phyloP scores from a whole-genome alignment of 2,113 vertebrate genomes.

The Leptobrachium leishanense region DNA sequence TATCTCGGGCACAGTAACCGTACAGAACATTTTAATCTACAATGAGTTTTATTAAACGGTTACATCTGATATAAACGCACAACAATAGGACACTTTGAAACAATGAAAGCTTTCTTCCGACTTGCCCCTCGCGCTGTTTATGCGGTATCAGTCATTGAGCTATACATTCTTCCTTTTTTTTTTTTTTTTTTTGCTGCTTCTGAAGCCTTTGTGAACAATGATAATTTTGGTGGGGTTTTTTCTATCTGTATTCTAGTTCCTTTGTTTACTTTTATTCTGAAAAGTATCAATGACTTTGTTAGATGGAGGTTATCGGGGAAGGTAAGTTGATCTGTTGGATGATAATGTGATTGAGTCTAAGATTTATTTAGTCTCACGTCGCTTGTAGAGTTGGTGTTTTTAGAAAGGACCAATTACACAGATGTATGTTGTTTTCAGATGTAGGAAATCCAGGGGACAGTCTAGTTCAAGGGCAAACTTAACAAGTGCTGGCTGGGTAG shows the following conservation, averaged over 20 bases:
- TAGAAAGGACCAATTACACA: no score
- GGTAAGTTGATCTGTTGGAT: neutral
- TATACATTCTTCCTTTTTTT: slow-evolving; percentile 2
- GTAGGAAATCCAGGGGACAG: no score
- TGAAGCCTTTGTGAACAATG: neutral
- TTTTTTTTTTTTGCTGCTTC: neutral
- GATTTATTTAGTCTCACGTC: no score
- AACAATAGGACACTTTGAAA: neutral
- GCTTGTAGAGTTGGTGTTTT: no score
- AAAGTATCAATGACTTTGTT: neutral
- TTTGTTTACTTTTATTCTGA: neutral
- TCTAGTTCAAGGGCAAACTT: no score
- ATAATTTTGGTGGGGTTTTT: neutral
- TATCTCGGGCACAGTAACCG: neutral
- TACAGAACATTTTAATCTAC: neutral
- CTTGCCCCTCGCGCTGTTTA: neutral
- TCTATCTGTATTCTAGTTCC: neutral
- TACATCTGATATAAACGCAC: neutral
- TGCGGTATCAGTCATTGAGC: neutral
- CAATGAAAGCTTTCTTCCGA: neutral
- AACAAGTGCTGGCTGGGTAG: no score
- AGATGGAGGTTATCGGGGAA: neutral
- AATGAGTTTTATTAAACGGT: slow-evolving; percentile 8
- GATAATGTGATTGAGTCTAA: no score
- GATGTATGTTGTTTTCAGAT: no score